Evolutionary conservation across 1,140 invertebrate genomes (phyloP).

Genomic region (Hycleus cichorii): DNA sequence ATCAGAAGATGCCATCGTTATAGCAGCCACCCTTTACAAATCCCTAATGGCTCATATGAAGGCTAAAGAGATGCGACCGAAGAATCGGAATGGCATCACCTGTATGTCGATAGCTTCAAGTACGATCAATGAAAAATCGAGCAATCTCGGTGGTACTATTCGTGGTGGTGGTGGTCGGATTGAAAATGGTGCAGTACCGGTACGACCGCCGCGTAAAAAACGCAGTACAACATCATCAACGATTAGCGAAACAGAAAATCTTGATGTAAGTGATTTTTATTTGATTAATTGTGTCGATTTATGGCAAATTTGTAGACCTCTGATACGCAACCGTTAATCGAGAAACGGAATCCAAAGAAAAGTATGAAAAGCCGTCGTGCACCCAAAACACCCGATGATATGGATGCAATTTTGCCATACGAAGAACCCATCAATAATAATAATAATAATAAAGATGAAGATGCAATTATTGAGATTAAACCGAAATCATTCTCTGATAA

Average conservation of each 20-base stretch:
- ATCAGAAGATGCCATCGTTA: slow-evolving; percentile 82
- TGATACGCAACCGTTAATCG: slow-evolving; percentile 29
- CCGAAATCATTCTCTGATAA: slow-evolving; percentile 38
- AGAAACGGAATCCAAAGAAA: slow-evolving; percentile 28
- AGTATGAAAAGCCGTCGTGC: slow-evolving; percentile 33
- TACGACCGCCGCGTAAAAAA: slow-evolving; percentile 52
- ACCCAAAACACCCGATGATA: slow-evolving; percentile 41
- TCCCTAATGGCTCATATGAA: slow-evolving; percentile 75
- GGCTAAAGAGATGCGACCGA: slow-evolving; percentile 47
- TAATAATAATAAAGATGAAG: slow-evolving; percentile 38
- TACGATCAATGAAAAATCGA: slow-evolving; percentile 35
- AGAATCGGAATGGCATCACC: slow-evolving; percentile 55
- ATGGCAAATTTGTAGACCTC: slow-evolving; percentile 17
- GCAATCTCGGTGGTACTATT: slow-evolving; percentile 25
- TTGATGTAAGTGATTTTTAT: slow-evolving; percentile 30
- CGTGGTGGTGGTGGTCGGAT: no score
- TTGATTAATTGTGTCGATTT: background rate
- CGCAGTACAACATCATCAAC: slow-evolving; percentile 50
- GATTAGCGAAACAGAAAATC: slow-evolving; percentile 51
- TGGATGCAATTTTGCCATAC: slow-evolving; percentile 41
- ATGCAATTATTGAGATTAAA: slow-evolving; percentile 42
- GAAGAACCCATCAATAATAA: slow-evolving; percentile 49
- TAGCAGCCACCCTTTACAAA: slow-evolving; percentile 82
- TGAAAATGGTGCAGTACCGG: slow-evolving; percentile 38
- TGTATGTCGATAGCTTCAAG: slow-evolving; percentile 37